Evolutionary conservation across 2,888 invertebrate species (phyloP), one percentile per base, ranked within the genome.

Genomic region (Mesoligia furuncula): DNA sequence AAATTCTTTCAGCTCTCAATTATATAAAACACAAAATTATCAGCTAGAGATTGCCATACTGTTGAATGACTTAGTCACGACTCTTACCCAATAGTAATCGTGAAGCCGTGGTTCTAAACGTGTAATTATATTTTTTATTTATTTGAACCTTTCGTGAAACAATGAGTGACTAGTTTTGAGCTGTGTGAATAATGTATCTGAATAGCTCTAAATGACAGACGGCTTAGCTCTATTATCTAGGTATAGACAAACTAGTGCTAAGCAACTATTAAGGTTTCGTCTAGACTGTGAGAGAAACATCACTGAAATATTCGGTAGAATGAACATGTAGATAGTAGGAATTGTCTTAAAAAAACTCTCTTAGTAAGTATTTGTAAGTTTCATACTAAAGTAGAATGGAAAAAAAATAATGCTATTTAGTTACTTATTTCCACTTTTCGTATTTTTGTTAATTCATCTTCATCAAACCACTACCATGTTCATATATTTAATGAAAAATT

Each of bases 51-150:
- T 90, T 91, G 88, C 86, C 85, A 87, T 90, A 90, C 85, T 78
- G 77, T 77, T 81, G 75, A 81, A 85, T 87, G 78, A 62, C 80
- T 83, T 64, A 87, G 87, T 90, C 91, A 91, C 87, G 88, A 89
- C 57, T 71, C 54, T 88, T 85, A 79, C 86, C 61, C 86, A 90
- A 88, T 82, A 73, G 81, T 81, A 81, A 84, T 81, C 73, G 81
- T 81, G 79, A 79, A 85, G 85, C 85, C 81, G 86, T 88, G 86
- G 81, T 77, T 79, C 74, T 78, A 67, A 83, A 87, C 83, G 83
- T 87, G 80, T 90, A 87, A 89, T 91, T 89, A 87, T 79, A 73
- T 85, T 81, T 84, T 90, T 86, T 90, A 83, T 88, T 87, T 88
- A 80, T 87, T 89, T 84, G 87, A 89, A 89, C 85, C 89, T 90